Evolutionary conservation across 35 echinoderm and acorn worm species (phyloP).

Genomic region (Heliocidaris tuberculata): DNA sequence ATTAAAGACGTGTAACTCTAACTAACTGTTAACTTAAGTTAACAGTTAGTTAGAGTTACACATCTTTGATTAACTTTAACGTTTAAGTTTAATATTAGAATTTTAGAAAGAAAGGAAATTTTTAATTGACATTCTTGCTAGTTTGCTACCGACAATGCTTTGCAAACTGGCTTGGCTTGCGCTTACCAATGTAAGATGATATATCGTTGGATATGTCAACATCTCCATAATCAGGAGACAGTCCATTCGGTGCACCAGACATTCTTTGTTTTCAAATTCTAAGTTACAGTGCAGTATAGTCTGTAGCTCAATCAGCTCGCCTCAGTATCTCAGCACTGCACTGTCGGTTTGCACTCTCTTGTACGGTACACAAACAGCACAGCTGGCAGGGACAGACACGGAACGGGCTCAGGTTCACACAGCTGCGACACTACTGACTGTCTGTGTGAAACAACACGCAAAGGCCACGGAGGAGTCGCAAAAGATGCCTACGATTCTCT

Average conservation of each 20-base stretch:
- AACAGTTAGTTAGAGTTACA: no score
- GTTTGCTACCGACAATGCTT: no score
- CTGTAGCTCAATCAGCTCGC: neutral
- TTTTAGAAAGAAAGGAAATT: no score
- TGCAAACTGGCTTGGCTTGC: neutral
- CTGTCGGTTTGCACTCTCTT: neutral
- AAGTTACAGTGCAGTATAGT: no score
- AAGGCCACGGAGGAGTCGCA: neutral
- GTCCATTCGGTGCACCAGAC: neutral
- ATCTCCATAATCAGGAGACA: constrained; percentile 2
- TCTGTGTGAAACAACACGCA: neutral
- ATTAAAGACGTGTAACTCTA: no score
- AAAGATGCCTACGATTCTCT: neutral
- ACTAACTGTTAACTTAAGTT: no score
- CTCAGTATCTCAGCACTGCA: neutral
- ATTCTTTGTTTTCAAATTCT: neutral
- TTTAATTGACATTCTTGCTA: no score
- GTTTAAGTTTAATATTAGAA: no score
- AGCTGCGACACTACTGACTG: neutral
- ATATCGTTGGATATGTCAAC: neutral
- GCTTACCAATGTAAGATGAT: constrained; percentile 11
- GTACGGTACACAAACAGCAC: neutral
- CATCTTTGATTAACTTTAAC: no score
- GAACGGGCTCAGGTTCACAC: neutral
- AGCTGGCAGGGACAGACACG: neutral